Conservation (phyloP, 2,888 invertebrate genomes). For the Acanthopleura granulata region DNA sequence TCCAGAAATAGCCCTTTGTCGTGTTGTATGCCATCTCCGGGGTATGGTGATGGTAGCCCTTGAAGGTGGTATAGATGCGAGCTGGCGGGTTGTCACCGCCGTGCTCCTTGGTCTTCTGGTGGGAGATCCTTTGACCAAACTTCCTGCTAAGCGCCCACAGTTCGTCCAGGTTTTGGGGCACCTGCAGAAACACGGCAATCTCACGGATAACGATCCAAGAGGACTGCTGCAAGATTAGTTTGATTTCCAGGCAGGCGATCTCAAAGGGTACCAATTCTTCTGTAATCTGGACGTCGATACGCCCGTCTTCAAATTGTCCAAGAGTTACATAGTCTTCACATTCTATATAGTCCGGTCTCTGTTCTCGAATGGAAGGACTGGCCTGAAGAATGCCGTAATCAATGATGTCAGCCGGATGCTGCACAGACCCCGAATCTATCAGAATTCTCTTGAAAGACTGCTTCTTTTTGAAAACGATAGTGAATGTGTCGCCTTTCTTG, state of each 20-base stretch:
- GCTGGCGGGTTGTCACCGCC: constrained; percentile 66
- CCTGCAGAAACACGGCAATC: constrained; percentile 22
- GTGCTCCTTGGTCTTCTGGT: constrained; percentile 39
- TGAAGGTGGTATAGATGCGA: constrained; percentile 62
- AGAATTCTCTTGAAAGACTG: constrained; percentile 36
- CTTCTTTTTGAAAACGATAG: constrained; percentile 34
- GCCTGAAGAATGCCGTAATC: constrained; percentile 19
- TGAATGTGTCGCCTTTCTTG: constrained; percentile 30
- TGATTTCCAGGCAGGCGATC: constrained; percentile 24
- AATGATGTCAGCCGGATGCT: constrained; percentile 17
- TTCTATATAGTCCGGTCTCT: not conserved
- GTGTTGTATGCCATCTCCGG: constrained; percentile 63
- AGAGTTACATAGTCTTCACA: constrained; percentile 23
- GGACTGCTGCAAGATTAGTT: constrained; percentile 19
- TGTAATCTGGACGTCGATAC: constrained; percentile 19
- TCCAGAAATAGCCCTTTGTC: constrained; percentile 68
- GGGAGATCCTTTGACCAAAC: constrained; percentile 28
- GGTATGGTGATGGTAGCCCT: constrained; percentile 57
- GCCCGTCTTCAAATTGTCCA: constrained; percentile 22
- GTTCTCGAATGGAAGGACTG: constrained; percentile 7
- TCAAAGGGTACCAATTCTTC: not conserved
- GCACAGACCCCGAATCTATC: constrained; percentile 36
- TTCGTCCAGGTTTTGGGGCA: constrained; percentile 10
- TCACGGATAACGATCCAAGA: constrained; percentile 25
- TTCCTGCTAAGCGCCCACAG: not conserved